phyloP scores from a whole-genome alignment of 1,140 invertebrate species.

The Lamellibrachia luymesi region DNA sequence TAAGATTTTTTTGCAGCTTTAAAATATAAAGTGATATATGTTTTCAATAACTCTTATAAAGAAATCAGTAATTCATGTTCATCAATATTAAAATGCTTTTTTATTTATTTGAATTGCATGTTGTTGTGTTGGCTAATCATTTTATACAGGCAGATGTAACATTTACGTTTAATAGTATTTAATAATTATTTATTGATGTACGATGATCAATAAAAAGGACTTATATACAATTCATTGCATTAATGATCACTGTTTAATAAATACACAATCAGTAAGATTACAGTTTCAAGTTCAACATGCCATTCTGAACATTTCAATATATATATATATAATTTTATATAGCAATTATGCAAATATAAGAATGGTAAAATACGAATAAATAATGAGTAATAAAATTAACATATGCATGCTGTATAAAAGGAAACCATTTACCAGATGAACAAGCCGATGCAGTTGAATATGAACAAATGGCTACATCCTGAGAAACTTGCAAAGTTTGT shows the following conservation, averaged over 20 bases:
- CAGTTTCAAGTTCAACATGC: not conserved
- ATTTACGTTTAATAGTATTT: no score
- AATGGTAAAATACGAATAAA: not conserved
- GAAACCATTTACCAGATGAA: not conserved
- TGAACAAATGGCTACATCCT: no score
- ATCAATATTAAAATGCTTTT: no score
- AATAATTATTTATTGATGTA: no score
- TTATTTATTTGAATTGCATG: no score
- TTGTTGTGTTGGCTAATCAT: no score
- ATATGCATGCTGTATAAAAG: not conserved
- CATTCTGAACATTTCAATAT: not conserved
- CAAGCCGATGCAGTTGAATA: not conserved
- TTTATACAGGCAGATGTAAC: no score
- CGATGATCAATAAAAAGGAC: no score
- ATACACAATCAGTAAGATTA: not conserved
- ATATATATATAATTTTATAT: not conserved
- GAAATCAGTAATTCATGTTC: no score
- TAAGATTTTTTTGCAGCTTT: not conserved
- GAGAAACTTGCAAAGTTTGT: no score
- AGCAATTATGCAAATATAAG: not conserved
- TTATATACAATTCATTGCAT: not conserved
- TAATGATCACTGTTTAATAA: conserved; percentile 2
- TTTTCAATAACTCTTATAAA: not conserved
- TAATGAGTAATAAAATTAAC: not conserved
- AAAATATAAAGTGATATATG: not conserved